Percentiles rank a stretch among this genome's conserved stretches.
Conservation (phyloP, 2,888 invertebrate species). For the Drosophila meridiana region DNA sequence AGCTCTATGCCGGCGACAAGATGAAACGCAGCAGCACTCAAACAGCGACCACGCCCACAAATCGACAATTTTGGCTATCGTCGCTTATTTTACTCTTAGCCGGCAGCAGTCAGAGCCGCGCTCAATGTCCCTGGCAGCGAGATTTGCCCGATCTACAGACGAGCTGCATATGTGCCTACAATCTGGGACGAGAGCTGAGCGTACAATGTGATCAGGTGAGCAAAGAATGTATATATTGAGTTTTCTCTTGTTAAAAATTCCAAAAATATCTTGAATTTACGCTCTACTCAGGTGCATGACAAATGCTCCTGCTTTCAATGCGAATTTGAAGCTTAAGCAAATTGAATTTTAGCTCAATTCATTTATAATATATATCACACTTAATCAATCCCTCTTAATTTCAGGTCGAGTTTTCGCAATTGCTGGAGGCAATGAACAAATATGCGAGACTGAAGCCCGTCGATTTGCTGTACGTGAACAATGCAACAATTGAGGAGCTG, state of each 20-base stretch:
- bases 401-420: constrained; percentile 91
- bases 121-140: constrained; percentile 94
- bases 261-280: not conserved
- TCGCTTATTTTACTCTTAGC: constrained; percentile 45
- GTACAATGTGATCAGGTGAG: constrained; percentile 94
- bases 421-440: constrained; percentile 90
- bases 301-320: not conserved
- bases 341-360: not conserved
- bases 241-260: no score
- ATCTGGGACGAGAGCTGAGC: constrained; percentile 93
- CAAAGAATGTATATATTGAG: not conserved
- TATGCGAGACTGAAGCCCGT: constrained; percentile 89
- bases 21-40: constrained; percentile 68
- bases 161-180: constrained; percentile 95
- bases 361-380: not conserved
- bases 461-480: constrained; percentile 95
- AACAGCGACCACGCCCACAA: constrained; percentile 52
- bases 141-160: constrained; percentile 91
- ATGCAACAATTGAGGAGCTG: constrained; percentile 91
- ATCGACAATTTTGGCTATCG: constrained; percentile 42
- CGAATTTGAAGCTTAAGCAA: not conserved
- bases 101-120: constrained; percentile 69
- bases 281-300: not conserved
- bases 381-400: not conserved
- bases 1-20: constrained; percentile 70